A percentile compares a stretch with the other conserved stretches of the same genome.
phyloP scores from a whole-genome alignment of 2,888 invertebrate species.

The Lycophotia porphyrea region DNA sequence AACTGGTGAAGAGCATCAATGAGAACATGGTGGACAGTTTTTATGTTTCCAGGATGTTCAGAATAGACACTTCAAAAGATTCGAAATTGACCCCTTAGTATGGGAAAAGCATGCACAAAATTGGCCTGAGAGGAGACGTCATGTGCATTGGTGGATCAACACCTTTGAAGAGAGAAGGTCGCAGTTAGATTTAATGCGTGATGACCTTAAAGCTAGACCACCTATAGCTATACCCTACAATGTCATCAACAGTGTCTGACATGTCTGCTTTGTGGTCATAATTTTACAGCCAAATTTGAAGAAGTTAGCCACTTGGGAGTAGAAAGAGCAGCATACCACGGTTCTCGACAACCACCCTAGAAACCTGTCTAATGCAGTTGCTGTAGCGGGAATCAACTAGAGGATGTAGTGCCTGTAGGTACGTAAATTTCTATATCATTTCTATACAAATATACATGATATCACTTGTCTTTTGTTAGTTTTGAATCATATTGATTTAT shows the following conservation, averaged over 20 bases:
- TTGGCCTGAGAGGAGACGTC: neutral
- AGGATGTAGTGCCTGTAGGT: no score
- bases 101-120: neutral
- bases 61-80: no score
- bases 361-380: no score
- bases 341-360: no score
- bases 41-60: no score
- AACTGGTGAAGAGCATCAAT: neutral
- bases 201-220: no score
- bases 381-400: neutral
- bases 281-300: no score
- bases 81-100: no score
- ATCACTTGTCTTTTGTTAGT: slow-evolving; percentile 1
- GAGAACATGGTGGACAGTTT: no score
- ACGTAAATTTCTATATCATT: neutral
- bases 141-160: neutral
- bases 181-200: no score
- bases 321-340: no score
- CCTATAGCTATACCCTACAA: neutral
- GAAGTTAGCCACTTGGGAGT: no score
- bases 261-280: neutral
- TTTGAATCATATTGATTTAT: neutral
- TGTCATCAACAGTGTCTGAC: neutral
- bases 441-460: neutral
- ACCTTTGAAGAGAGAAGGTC: neutral